These are phyloP conservation scores for Semnopithecus entellus DNA, from an alignment of 2,113 vertebrate genomes.

Conservation along the genomic window DNA sequence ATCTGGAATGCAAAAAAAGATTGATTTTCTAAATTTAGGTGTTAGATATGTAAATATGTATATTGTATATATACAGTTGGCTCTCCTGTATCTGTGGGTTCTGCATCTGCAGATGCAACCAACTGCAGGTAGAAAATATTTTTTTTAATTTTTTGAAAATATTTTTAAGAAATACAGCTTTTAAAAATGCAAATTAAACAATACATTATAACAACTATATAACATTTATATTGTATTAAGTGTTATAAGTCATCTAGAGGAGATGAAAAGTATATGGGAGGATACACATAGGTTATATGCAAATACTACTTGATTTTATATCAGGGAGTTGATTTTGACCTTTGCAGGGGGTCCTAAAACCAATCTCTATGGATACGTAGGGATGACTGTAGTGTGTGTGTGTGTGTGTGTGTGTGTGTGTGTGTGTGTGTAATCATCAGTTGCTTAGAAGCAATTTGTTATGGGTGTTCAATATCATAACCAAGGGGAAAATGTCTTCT, in stretches of 20 bases:
- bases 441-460: constrained; percentile 54
- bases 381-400: neutral
- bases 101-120: neutral
- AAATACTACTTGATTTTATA: neutral
- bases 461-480: constrained; percentile 8
- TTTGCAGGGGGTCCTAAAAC: neutral
- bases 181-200: neutral
- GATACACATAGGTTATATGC: neutral
- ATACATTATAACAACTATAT: neutral
- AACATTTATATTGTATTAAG: neutral
- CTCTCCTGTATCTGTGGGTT: neutral
- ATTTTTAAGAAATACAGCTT: neutral
- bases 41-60: neutral
- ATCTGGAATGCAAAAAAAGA: constrained; percentile 25
- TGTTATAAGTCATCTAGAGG: neutral
- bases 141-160: neutral
- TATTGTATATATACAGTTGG: neutral
- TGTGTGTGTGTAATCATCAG: neutral
- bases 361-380: neutral
- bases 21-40: constrained; percentile 24
- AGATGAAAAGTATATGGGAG: neutral
- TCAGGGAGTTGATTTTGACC: neutral
- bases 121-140: neutral
- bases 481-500: constrained; percentile 30
- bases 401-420: neutral